Conservation (phyloP, 2,888 invertebrate species). For the Himalopsyche anomala region DNA sequence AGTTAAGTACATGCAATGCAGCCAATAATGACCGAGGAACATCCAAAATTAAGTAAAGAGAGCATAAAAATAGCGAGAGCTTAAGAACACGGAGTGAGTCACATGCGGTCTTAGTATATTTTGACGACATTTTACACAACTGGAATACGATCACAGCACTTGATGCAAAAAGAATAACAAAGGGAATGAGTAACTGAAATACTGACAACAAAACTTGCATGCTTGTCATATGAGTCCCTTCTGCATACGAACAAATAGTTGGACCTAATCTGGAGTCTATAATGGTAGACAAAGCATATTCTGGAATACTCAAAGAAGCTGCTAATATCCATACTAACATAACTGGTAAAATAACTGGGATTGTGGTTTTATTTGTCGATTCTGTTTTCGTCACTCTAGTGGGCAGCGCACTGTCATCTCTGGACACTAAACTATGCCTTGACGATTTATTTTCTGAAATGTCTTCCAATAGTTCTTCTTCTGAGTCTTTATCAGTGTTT, state of each 20-base stretch:
- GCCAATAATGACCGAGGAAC: slow-evolving; percentile 71
- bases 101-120: slow-evolving; percentile 17
- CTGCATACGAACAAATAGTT: slow-evolving; percentile 75
- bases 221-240: slow-evolving; percentile 74
- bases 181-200: slow-evolving; percentile 72
- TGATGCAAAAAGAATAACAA: slow-evolving; percentile 70
- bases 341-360: slow-evolving; percentile 76
- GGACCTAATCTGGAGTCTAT: slow-evolving; percentile 71
- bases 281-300: slow-evolving; percentile 76
- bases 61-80: slow-evolving; percentile 72
- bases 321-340: slow-evolving; percentile 79
- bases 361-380: slow-evolving; percentile 68
- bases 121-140: slow-evolving; percentile 68
- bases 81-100: slow-evolving; percentile 70
- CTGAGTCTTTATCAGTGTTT: slow-evolving; percentile 72
- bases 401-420: slow-evolving; percentile 70
- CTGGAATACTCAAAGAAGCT: slow-evolving; percentile 78
- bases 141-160: slow-evolving; percentile 70
- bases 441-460: slow-evolving; percentile 75
- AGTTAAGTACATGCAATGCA: slow-evolving; percentile 70
- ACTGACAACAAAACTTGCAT: slow-evolving; percentile 73
- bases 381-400: slow-evolving; percentile 68
- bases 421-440: slow-evolving; percentile 74
- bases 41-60: slow-evolving; percentile 70
- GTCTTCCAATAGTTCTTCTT: slow-evolving; percentile 69